phyloP scores from a whole-genome alignment of 2,888 invertebrate species.

The Encarsia formosa region DNA sequence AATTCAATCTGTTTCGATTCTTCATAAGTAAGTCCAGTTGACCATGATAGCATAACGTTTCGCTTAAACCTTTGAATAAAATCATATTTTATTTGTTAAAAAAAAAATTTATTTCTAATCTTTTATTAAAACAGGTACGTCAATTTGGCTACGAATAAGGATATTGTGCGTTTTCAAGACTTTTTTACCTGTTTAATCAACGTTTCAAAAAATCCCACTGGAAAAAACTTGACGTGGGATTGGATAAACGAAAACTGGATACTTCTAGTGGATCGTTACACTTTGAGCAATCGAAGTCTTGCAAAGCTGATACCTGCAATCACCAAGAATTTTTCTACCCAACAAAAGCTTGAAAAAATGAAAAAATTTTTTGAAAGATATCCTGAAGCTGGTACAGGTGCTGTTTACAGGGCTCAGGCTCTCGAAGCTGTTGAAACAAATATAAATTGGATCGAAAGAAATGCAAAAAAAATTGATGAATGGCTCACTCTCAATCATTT shows the following conservation, averaged over 20 bases:
- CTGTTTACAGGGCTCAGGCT: constrained; percentile 66
- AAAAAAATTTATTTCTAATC: too few species aligned
- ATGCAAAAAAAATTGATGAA: constrained; percentile 56
- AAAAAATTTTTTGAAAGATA: constrained; percentile 70
- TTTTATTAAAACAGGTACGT: constrained; percentile 60
- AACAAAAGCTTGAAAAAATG: constrained; percentile 71
- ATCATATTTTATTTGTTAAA: too few species aligned
- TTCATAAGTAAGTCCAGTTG: constrained; percentile 60
- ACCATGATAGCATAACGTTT: too few species aligned
- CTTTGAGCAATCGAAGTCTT: constrained; percentile 76
- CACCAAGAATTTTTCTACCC: constrained; percentile 65
- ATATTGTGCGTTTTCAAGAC: constrained; percentile 77
- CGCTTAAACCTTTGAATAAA: too few species aligned
- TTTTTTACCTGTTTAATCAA: constrained; percentile 68
- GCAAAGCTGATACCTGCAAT: constrained; percentile 72
- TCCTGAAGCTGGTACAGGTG: constrained; percentile 85
- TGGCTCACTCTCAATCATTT: constrained; percentile 62
- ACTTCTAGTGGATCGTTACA: constrained; percentile 70
- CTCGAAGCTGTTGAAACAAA: constrained; percentile 74
- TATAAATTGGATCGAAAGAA: constrained; percentile 70
- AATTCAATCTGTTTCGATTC: constrained; percentile 61
- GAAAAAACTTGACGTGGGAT: constrained; percentile 76
- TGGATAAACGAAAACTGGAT: constrained; percentile 78
- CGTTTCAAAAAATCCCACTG: constrained; percentile 71
- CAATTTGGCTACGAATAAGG: constrained; percentile 68